Base-by-base conservation (phyloP, 2,797 vertebrate genomes). In the Tragelaphus eurycerus region DNA sequence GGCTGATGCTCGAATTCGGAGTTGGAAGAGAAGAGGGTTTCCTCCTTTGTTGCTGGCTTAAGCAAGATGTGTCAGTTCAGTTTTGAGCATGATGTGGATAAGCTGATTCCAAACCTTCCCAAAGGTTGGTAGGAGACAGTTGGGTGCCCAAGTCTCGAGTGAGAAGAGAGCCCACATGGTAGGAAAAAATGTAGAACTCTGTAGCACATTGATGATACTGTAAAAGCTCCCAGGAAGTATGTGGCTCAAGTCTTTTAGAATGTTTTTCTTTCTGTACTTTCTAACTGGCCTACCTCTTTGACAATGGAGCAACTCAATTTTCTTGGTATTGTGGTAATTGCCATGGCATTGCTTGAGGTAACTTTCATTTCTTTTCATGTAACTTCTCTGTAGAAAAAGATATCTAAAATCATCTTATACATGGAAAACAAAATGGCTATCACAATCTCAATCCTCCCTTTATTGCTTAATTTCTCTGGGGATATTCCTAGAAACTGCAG, bases 351-450 rank as follows among this genome's bases (percentile, higher is more conserved):
- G 21, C 60, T 85, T 82, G n/a, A 94, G 31, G 17, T 12, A 78
- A 34, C 21, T 96, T 89, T 96, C 8, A 43, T 85, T 93, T 89
- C 31, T 93, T 89, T 17, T 83, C 55, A 86, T 82, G 43, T 34
- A 90, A 57, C 4, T 59, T 43, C n/a, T 48, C 38, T 38, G 16
- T 12, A 62, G 46, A 50, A 34, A 89, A 54, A 88, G 27, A 74
- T 43, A 46, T 23, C 48, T 89, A 55, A 89, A 91, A 55, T 60
- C 43, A 82, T 67, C 25, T 59, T 74, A 46, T 57, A 31, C 13
- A 27, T 78, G 10, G 50, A 92, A 76, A 92, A 54, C 31, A 88
- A 90, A 76, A 88, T 82, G 8, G 7, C 50, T 29, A 17, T 79
- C 25, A 43, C 9, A n/a, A 57, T 79, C 25, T 59, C 78, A 64